Percentiles rank a stretch among this genome's conserved stretches.
phyloP scores from a whole-genome alignment of 2,797 vertebrate genomes.

The Amblyraja radiata region DNA sequence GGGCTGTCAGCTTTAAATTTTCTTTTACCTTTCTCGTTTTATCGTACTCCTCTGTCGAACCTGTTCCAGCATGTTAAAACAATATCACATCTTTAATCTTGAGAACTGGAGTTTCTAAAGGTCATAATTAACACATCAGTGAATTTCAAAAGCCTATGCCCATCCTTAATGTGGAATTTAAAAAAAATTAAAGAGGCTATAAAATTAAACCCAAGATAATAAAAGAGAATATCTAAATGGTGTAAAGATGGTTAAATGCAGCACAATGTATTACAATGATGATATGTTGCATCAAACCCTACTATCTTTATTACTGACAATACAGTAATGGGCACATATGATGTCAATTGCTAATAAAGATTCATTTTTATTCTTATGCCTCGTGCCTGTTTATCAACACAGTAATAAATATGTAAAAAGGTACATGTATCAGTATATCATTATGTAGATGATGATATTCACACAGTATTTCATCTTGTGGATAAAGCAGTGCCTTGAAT shows the following conservation, averaged over 20 bases:
- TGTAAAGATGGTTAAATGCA: constrained; percentile 21
- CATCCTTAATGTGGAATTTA: neutral
- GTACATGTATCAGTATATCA: constrained; percentile 22
- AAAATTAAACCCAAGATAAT: constrained; percentile 19
- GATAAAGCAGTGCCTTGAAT: constrained; percentile 11
- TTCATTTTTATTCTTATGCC: constrained; percentile 27
- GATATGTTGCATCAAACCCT: constrained; percentile 29
- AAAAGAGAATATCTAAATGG: constrained; percentile 24
- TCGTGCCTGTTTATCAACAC: constrained; percentile 33
- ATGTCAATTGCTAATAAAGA: neutral
- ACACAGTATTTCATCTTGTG: constrained; percentile 26
- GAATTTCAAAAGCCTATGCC: constrained; percentile 30
- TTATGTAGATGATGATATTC: constrained; percentile 35
- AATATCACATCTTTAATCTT: constrained; percentile 36
- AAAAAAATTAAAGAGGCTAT: constrained; percentile 18
- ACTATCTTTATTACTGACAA: neutral
- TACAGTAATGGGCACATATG: constrained; percentile 23
- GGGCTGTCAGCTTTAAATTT: neutral
- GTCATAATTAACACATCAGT: constrained; percentile 37
- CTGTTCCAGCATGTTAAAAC: constrained; percentile 31
- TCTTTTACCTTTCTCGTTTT: constrained; percentile 10
- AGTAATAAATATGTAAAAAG: constrained; percentile 35
- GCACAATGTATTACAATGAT: neutral
- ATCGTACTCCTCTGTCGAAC: neutral
- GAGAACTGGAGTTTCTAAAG: constrained; percentile 24